These are phyloP conservation scores for Folsomia candida DNA, from an alignment of 2,888 invertebrate genomes.

Conservation along the genomic window DNA sequence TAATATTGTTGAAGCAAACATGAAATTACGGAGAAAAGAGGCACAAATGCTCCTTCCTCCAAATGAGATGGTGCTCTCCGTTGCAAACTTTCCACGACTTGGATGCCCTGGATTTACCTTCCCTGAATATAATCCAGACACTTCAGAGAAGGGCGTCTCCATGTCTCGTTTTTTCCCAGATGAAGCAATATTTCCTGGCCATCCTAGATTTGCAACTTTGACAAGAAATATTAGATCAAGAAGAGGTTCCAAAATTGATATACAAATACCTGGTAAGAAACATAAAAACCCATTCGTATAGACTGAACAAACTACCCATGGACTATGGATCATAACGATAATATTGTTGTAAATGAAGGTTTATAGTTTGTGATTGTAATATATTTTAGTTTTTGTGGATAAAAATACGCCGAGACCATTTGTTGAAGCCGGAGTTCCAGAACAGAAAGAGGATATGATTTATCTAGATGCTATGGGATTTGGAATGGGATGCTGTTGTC, in stretches of 20 bases:
- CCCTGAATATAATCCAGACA: slow-evolving; percentile 72
- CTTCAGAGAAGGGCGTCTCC: slow-evolving; percentile 68
- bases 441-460: slow-evolving; percentile 78
- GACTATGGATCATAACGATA: no score
- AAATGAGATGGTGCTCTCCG: slow-evolving; percentile 81
- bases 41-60: slow-evolving; percentile 66
- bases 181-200: slow-evolving; percentile 88
- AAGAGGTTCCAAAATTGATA: slow-evolving; percentile 90
- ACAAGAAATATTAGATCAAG: slow-evolving; percentile 88
- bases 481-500: slow-evolving; percentile 98
- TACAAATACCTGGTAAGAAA: slow-evolving; percentile 82
- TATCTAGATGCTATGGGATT: slow-evolving; percentile 99
- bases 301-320: no score
- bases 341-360: no score
- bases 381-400: slow-evolving; percentile 77
- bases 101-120: slow-evolving; percentile 86
- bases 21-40: slow-evolving; percentile 73
- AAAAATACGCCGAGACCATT: slow-evolving; percentile 80
- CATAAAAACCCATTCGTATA: not conserved
- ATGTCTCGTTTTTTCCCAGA: slow-evolving; percentile 90
- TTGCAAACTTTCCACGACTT: slow-evolving; percentile 89
- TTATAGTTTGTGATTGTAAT: not conserved
- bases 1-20: slow-evolving; percentile 97
- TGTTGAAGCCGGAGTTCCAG: slow-evolving; percentile 63
- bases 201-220: slow-evolving; percentile 90